A percentile compares a stretch with the other conserved stretches of the same genome.
Evolutionary conservation across 2,888 invertebrate genomes (phyloP).

Genomic region (Cheilosia pagana): DNA sequence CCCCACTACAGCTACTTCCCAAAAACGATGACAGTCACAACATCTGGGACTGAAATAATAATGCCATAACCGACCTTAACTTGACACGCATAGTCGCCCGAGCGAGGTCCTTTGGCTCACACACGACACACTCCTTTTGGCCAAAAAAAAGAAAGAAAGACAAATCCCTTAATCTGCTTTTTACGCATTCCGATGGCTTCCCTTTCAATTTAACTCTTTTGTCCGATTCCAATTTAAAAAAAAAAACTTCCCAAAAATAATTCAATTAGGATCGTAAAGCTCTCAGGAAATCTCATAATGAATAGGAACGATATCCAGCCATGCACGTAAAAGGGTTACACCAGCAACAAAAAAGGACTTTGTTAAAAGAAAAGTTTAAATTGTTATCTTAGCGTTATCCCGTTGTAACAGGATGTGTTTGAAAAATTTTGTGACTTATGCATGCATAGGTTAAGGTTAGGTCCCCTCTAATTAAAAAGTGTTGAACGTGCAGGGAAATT

Average conservation of each 20-base stretch:
- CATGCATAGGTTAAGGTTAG: not conserved
- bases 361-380: not conserved
- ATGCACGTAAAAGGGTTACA: slow-evolving; percentile 21
- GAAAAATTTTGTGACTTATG: not conserved
- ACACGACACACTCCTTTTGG: not conserved
- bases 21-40: too few species aligned
- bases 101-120: not conserved
- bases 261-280: slow-evolving; percentile 25
- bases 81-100: not conserved
- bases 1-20: too few species aligned
- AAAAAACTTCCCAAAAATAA: not conserved
- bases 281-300: slow-evolving; percentile 28
- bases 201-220: slow-evolving; percentile 8
- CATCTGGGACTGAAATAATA: too few species aligned
- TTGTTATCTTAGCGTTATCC: slow-evolving; percentile 1
- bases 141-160: not conserved
- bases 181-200: slow-evolving; percentile 22
- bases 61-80: not conserved
- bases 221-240: not conserved
- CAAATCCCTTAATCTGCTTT: slow-evolving; percentile 26
- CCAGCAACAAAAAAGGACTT: slow-evolving; percentile 1
- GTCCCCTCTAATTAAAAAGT: not conserved
- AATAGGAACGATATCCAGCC: slow-evolving; percentile 18
- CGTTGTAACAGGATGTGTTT: slow-evolving; percentile 11
- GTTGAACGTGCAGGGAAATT: not conserved